A percentile compares a stretch with the other conserved stretches of the same genome.
Evolutionary conservation across 2,797 vertebrate species (phyloP).

Genomic region (Sandelia bainsii): DNA sequence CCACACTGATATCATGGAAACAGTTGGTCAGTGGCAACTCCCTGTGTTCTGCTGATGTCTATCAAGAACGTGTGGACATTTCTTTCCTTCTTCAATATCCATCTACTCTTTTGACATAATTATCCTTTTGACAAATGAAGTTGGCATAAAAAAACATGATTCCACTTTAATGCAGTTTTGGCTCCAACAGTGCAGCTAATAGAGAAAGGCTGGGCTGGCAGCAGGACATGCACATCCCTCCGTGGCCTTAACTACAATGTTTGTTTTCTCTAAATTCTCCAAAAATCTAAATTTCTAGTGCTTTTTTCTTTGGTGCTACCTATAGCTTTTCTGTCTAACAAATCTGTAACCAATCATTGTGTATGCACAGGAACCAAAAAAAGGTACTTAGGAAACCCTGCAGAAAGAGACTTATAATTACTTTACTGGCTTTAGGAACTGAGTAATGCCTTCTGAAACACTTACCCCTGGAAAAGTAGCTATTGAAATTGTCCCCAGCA

Average conservation of each 20-base stretch:
- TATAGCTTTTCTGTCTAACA: conserved; percentile 47
- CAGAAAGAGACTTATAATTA: conserved; percentile 49
- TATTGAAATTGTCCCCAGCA: conserved; percentile 51
- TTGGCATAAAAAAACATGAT: conserved; percentile 57
- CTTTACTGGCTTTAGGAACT: conserved; percentile 61
- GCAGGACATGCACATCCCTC: conserved; percentile 50
- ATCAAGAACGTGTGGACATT: conserved; percentile 66
- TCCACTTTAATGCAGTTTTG: conserved; percentile 76
- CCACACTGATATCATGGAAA: conserved; percentile 80
- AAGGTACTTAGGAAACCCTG: conserved; percentile 54
- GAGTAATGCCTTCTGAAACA: conserved; percentile 48
- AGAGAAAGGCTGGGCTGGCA: conserved; percentile 75
- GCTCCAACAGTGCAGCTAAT: conserved; percentile 71
- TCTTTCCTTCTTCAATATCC: conserved; percentile 67
- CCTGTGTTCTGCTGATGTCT: conserved; percentile 61
- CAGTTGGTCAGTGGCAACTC: conserved; percentile 64
- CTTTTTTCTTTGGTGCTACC: conserved; percentile 62
- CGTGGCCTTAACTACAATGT: conserved; percentile 65
- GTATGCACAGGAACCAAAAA: conserved; percentile 52
- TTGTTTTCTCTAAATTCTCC: conserved; percentile 63
- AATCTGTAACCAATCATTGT: conserved; percentile 55
- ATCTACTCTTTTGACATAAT: conserved; percentile 68
- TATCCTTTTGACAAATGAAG: conserved; percentile 78
- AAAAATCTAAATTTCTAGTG: conserved; percentile 54
- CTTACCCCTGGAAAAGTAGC: conserved; percentile 57